Base-by-base conservation (phyloP, 2,888 invertebrate genomes). In the Panopea generosa region DNA sequence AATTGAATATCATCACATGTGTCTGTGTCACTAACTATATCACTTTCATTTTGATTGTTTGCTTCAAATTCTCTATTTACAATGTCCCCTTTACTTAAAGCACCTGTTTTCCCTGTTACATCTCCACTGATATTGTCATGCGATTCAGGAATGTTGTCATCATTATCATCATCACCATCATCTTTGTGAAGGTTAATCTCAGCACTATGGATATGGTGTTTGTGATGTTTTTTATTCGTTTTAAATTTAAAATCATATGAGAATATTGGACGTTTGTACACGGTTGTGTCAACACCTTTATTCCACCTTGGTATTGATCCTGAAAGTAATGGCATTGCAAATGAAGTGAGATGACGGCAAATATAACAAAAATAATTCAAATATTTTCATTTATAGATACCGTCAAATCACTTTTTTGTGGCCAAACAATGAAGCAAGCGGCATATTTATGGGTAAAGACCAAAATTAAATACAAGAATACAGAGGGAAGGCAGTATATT, bases 191-290 rank as follows among this genome's bases (percentile, higher is more conserved):
- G 4, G 16, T 16, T 47, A 47, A 4, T 47, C 7, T 47, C 20
- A 40, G 16, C 40, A 7, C 14, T 14, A 40, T n/a, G n/a, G n/a
- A n/a, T n/a, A 33, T 33, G 33, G 6, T 33, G 33, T 33, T 53
- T 62, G 18, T 47, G 62, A 45, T 57, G 53, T 24, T 47, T 24
- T 2, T 53, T 53, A 7, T 59, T 60, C 53, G 40, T 71, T 69
- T 76, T 76, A 55, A 80, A 80, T 43, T 76, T 80, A 73, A 80
- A 80, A 49, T 80, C 80, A 24, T 66, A 53, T 33, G 80, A 80
- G 59, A 80, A 80, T n/a, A 80, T 73, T 14, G 76, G 80, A 33
- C 69, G 67, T 47, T 67, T 66, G 29, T 43, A 16, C 9, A 40
- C 33, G 4, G 24, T 20, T 47, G 60, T 7, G 29, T 45, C 60